Evolutionary conservation across 2,113 vertebrate genomes (phyloP), one percentile per base, ranked within the genome.

Genomic region (Sylvia atricapilla): DNA sequence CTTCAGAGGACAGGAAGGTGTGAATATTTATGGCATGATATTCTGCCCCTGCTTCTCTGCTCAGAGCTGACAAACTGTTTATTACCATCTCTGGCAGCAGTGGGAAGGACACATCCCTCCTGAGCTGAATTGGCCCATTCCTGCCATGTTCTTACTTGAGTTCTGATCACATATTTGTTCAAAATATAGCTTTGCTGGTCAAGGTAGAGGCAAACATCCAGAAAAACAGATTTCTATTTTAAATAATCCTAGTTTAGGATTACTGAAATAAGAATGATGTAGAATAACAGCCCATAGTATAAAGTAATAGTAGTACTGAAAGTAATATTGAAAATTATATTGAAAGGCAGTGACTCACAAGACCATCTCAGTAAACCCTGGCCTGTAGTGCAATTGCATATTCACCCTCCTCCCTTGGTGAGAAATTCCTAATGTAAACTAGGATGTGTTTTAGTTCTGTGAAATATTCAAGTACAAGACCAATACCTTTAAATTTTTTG

Each of bases 21-120:
- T 70, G 59, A 91, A 90, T 94, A 96, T 95, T 90, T 94, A 95
- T 50, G 53, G 63, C 25, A 2, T 66, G 35, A 59, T 46, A 77
- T 87, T n/a, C 70, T 79, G n/a, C 28, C 39, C 53, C 50, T 67
- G 41, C 55, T 64, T 50, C 84, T 95, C 69, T 82, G 62, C 74
- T 91, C 0, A 0, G 55, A 75, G 58, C 74, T 89, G 91, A 78
- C 49, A 76, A 46, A 87, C 25, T 31, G 27, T 93, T 93, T 87
- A 89, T 95, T 66, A 7, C n/a, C 15, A 4, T 73, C 62, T 35
- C 82, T 76, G 39, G 89, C 41, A 69, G 67, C 63, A 35, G 62
- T 27, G 53, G 33, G 82, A 93, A 95, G 91, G 84, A 80, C 87
- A 47, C 25, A 8, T 87, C 53, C 50, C n/a, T 79, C 50, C 28